Conservation (phyloP, 1,140 invertebrate genomes). For the Araneus ventricosus region DNA sequence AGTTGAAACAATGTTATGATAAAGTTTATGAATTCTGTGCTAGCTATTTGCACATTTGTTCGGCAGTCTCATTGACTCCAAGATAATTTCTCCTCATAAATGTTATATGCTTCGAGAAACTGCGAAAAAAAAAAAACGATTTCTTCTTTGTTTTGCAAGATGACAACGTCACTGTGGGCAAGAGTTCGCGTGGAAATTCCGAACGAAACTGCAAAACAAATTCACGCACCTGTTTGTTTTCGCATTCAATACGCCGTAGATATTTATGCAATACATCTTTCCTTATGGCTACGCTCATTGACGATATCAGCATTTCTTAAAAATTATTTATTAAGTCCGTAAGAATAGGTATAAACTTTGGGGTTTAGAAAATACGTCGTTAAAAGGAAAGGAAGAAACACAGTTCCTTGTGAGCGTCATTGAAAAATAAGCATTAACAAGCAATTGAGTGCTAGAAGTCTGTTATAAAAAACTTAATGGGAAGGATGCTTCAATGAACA, state of each 20-base stretch:
- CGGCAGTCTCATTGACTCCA: too few relatives aligned
- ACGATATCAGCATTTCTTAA: background rate
- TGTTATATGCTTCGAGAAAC: too few relatives aligned
- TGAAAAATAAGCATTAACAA: background rate
- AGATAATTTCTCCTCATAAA: too few relatives aligned
- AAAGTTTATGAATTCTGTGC: too few relatives aligned
- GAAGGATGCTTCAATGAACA: background rate
- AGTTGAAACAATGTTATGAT: too few relatives aligned
- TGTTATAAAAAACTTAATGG: background rate
- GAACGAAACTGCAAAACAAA: background rate
- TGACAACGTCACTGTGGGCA: too few relatives aligned
- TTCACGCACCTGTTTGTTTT: conserved; percentile 3
- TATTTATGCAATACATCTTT: background rate
- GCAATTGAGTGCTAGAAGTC: background rate
- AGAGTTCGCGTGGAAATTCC: too few relatives aligned
- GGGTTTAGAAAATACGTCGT: background rate
- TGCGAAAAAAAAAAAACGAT: too few relatives aligned
- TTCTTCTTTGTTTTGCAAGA: too few relatives aligned
- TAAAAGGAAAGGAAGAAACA: background rate
- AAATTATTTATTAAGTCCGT: background rate
- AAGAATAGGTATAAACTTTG: background rate
- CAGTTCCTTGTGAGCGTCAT: background rate
- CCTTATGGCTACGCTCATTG: background rate
- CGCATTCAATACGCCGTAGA: background rate
- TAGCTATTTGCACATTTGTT: too few relatives aligned